Percentiles rank a stretch among this genome's conserved stretches.
phyloP scores from a whole-genome alignment of 2,888 invertebrate species.

The Platycheirus albimanus region DNA sequence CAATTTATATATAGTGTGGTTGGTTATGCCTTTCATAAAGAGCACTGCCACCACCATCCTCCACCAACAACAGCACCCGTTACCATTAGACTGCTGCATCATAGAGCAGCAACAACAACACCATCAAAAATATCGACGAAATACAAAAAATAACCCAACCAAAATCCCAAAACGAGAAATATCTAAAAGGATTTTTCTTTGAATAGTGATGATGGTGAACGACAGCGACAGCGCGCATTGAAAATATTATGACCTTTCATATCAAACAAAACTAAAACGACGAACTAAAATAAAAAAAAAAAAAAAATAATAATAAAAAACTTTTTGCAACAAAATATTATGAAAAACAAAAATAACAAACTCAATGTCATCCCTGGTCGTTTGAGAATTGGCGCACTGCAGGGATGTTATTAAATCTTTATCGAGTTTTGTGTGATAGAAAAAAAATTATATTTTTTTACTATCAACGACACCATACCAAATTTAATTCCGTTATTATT shows the following conservation, averaged over 20 bases:
- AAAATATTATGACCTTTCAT: constrained; percentile 61
- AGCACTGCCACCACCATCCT: constrained; percentile 1
- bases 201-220: constrained; percentile 51
- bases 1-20: constrained; percentile 55
- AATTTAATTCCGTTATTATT: constrained; percentile 9
- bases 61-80: no score
- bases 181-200: constrained; percentile 47
- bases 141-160: constrained; percentile 7
- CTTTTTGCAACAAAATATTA: constrained; percentile 8
- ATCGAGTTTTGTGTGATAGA: not conserved
- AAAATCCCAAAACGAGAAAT: constrained; percentile 2
- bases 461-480: constrained; percentile 7
- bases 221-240: constrained; percentile 59
- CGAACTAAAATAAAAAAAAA: not conserved
- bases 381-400: constrained; percentile 54
- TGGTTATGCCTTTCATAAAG: constrained; percentile 9
- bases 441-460: constrained; percentile 46
- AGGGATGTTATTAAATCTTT: constrained; percentile 54
- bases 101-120: constrained; percentile 1
- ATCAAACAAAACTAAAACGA: constrained; percentile 13
- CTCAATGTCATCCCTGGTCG: not conserved
- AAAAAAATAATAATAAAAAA: no score
- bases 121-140: not conserved
- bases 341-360: constrained; percentile 1
- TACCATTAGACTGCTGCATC: no score